Conservation (phyloP, 2,888 invertebrate species). For the Drosophila demipolita region DNA sequence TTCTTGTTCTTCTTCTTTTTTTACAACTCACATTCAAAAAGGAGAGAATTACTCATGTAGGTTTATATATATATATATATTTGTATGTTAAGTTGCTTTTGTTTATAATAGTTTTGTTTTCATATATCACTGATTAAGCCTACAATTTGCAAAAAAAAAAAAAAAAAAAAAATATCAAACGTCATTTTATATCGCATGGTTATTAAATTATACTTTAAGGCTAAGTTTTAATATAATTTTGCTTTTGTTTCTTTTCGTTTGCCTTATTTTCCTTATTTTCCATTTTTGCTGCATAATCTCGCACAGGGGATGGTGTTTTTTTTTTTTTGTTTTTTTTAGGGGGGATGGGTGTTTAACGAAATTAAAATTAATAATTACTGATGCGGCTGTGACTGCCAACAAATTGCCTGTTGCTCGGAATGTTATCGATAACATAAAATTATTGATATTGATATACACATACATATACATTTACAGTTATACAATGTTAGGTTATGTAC, state of each 20-base stretch:
- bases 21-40: conserved; percentile 55
- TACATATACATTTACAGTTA: conserved; percentile 41
- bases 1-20: background rate
- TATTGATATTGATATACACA: conserved; percentile 49
- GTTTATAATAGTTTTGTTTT: conserved; percentile 14
- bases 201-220: conserved; percentile 31
- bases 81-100: conserved; percentile 38
- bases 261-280: rapidly evolving
- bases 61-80: conserved; percentile 12
- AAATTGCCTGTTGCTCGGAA: conserved; percentile 71
- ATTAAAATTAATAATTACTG: conserved; percentile 83
- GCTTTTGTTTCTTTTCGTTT: background rate
- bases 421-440: conserved; percentile 65
- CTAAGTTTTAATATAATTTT: conserved; percentile 29
- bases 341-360: conserved; percentile 44
- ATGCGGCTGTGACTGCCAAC: conserved; percentile 79
- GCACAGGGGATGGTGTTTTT: conserved; percentile 9
- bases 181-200: conserved; percentile 71
- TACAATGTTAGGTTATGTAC: conserved; percentile 68
- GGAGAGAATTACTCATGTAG: conserved; percentile 40
- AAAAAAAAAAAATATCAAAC: conserved; percentile 65
- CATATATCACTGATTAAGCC: conserved; percentile 70
- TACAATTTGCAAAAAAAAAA: conserved; percentile 47
- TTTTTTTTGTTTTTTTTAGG: no score
- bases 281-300: conserved; percentile 38